phyloP scores from a whole-genome alignment of 2,113 vertebrate genomes.

The Chloropsis cyanopogon region DNA sequence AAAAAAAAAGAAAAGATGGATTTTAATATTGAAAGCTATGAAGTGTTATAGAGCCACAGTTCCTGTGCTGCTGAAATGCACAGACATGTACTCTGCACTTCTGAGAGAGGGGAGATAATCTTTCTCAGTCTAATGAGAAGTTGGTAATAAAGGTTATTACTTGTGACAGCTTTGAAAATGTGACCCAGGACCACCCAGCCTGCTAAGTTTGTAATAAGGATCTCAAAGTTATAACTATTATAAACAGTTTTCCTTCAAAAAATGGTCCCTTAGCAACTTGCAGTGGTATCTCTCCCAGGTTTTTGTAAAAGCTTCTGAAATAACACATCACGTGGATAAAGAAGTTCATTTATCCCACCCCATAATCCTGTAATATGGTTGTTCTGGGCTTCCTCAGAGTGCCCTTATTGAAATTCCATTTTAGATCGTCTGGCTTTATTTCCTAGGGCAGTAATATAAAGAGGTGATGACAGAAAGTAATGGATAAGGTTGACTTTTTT shows the following conservation, averaged over 20 bases:
- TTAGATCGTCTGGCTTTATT: background rate
- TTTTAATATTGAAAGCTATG: background rate
- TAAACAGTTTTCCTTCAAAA: background rate
- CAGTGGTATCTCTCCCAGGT: background rate
- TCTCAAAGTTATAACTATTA: background rate
- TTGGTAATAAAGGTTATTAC: slow-evolving; percentile 19
- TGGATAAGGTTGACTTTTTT: background rate
- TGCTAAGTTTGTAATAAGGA: background rate
- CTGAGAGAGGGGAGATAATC: background rate
- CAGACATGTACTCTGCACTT: background rate
- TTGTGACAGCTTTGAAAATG: slow-evolving; percentile 44
- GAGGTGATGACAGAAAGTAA: slow-evolving; percentile 24
- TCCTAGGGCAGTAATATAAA: background rate
- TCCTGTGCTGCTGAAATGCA: background rate
- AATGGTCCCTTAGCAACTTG: background rate
- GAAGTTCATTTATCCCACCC: background rate
- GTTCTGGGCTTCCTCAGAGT: background rate
- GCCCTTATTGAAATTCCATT: background rate
- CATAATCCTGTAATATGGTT: background rate
- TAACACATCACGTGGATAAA: background rate
- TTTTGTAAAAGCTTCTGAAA: background rate
- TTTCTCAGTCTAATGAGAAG: background rate
- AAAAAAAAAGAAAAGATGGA: background rate
- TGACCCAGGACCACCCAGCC: slow-evolving; percentile 38
- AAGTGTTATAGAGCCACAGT: background rate